Conservation (phyloP, 2,797 vertebrate genomes). For the Bovichtus diacanthus region DNA sequence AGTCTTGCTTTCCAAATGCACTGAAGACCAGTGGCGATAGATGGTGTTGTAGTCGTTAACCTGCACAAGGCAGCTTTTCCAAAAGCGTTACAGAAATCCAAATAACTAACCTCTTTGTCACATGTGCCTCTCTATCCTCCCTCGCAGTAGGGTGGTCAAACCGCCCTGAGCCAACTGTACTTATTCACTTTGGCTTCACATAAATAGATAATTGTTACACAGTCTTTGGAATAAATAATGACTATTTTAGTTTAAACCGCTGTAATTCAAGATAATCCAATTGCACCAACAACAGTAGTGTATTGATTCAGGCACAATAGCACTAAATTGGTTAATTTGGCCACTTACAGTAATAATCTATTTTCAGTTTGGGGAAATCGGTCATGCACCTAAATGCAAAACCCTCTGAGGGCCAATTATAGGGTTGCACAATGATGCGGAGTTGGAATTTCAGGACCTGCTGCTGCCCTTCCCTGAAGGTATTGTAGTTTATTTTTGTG, state of each 20-base stretch:
- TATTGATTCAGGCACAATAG: neutral
- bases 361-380: neutral
- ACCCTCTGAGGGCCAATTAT: conserved; percentile 22
- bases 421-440: neutral
- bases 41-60: neutral
- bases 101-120: neutral
- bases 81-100: conserved; percentile 15
- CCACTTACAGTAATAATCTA: neutral
- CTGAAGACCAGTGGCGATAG: neutral
- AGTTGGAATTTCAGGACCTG: conserved; percentile 12
- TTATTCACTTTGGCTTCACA: neutral
- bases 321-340: neutral
- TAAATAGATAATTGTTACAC: neutral
- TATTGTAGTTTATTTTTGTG: conserved; percentile 41
- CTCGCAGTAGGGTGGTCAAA: neutral
- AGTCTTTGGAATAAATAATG: neutral
- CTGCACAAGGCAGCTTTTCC: neutral
- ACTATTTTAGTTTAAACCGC: neutral
- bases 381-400: neutral
- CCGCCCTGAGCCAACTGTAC: neutral
- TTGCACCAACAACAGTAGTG: neutral
- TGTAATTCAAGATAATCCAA: conserved; percentile 17
- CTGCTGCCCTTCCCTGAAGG: conserved; percentile 9
- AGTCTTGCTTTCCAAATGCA: neutral
- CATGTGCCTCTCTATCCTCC: neutral